phyloP scores from a whole-genome alignment of 1,140 invertebrate species.

The Euschistus heros region DNA sequence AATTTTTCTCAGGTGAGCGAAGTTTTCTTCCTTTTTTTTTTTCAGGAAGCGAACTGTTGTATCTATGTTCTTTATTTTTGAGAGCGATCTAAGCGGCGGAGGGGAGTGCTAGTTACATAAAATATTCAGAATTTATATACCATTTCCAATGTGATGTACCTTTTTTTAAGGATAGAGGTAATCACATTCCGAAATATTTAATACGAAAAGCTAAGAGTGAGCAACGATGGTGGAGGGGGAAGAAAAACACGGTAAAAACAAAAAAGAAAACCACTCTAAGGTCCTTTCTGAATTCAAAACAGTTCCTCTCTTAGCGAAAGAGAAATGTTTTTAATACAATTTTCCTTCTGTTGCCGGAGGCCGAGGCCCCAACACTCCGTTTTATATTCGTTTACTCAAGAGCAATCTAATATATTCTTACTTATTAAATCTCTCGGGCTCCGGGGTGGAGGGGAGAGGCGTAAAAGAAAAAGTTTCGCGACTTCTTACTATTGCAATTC shows the following conservation, averaged over 20 bases:
- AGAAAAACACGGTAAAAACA: neutral
- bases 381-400: neutral
- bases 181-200: neutral
- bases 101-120: no score
- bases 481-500: no score
- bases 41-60: no score
- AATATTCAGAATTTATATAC: no score
- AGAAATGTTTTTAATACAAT: slow-evolving; percentile 9
- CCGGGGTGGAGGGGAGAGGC: neutral
- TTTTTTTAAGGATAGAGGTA: no score
- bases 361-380: neutral
- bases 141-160: no score
- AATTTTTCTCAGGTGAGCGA: no score
- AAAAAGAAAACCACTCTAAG: neutral
- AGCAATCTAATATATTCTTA: neutral
- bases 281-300: slow-evolving; percentile 5
- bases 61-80: no score
- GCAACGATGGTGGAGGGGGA: neutral
- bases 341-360: neutral
- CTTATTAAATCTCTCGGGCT: neutral
- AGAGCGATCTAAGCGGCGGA: no score
- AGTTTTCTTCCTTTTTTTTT: no score
- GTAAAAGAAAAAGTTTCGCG: no score
- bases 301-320: neutral
- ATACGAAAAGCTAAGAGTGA: neutral